Conservation (phyloP, 2,888 invertebrate species). For the Cerastis leucographa region DNA sequence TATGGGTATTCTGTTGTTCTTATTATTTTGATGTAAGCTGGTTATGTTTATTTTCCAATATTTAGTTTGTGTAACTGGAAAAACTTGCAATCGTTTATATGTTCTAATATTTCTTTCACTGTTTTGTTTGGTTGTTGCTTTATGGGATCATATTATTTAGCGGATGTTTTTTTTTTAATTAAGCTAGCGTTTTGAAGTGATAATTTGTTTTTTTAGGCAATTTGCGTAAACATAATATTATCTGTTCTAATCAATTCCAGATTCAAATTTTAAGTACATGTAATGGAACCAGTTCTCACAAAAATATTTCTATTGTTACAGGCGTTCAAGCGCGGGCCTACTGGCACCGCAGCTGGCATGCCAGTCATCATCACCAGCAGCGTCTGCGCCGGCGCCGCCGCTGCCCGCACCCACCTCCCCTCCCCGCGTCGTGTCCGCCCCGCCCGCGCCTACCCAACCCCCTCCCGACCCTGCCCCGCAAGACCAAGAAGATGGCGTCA, state of each 20-base stretch:
- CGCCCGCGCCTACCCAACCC: constrained; percentile 76
- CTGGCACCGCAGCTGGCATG: constrained; percentile 87
- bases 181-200: background rate
- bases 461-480: constrained; percentile 83
- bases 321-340: constrained; percentile 87
- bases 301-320: constrained; percentile 76
- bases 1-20: constrained; percentile 54
- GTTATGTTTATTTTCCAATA: constrained; percentile 11
- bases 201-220: background rate
- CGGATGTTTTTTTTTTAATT: background rate
- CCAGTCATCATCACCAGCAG: constrained; percentile 82
- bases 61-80: constrained; percentile 18
- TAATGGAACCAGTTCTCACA: no score
- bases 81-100: constrained; percentile 19
- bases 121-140: constrained; percentile 1
- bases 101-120: background rate
- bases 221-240: background rate
- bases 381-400: constrained; percentile 78
- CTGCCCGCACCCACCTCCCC: constrained; percentile 84
- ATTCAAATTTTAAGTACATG: no score
- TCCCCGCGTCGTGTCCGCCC: constrained; percentile 83
- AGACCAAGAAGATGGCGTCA: constrained; percentile 86
- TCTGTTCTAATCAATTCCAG: background rate
- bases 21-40: constrained; percentile 34
- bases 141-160: background rate